A percentile compares a stretch with the other conserved stretches of the same genome.
These are phyloP conservation scores for Agapornis roseicollis DNA, from an alignment of 2,113 vertebrate species.

Conservation along the genomic window DNA sequence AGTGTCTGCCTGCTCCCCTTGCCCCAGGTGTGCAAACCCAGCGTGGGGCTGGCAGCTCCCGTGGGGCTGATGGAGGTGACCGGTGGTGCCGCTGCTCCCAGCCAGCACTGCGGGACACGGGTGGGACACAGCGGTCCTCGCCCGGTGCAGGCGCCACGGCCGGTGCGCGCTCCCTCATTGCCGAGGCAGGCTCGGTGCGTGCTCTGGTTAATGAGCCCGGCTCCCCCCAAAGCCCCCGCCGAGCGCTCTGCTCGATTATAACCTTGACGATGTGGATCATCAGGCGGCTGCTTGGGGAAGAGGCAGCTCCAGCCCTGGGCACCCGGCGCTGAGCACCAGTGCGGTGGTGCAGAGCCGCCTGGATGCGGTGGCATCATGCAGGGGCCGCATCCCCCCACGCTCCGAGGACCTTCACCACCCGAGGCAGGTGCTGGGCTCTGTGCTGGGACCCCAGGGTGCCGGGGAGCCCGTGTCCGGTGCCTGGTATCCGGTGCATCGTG, in stretches of 20 bases:
- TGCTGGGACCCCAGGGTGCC: not conserved
- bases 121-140: not conserved
- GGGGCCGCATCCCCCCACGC: not conserved
- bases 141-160: accelerated
- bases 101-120: accelerated
- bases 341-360: not conserved
- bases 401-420: not conserved
- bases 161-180: not conserved
- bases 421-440: not conserved
- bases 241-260: slow-evolving; percentile 33
- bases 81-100: not conserved
- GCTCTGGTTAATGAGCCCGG: not conserved
- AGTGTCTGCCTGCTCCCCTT: not conserved
- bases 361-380: accelerated
- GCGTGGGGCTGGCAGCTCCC: not conserved
- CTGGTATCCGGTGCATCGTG: accelerated
- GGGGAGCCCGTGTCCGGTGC: accelerated
- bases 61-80: not conserved
- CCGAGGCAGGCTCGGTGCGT: not conserved
- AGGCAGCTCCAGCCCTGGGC: not conserved
- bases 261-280: slow-evolving; percentile 30
- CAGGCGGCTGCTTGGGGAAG: not conserved
- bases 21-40: not conserved
- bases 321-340: accelerated
- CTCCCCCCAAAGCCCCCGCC: slow-evolving; percentile 11